phyloP scores from a whole-genome alignment of 2,888 invertebrate species.

The Bimastos eiseni region DNA sequence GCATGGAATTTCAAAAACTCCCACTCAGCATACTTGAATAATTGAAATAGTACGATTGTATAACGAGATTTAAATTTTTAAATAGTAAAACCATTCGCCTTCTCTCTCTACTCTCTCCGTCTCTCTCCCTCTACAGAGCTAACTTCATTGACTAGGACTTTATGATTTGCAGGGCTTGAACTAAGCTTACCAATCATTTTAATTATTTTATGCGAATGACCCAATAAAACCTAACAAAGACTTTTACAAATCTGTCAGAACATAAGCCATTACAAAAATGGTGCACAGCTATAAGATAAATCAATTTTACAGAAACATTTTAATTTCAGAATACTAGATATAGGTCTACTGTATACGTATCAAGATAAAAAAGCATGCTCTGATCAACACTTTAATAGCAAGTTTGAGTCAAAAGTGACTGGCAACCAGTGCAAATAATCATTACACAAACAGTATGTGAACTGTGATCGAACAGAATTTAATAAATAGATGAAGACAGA shows the following conservation, averaged over 20 bases:
- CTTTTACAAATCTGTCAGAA: not conserved
- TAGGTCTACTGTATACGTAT: not conserved
- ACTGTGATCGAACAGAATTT: not conserved
- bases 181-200: not conserved
- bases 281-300: not conserved
- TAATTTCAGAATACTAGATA: not conserved
- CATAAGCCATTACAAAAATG: not conserved
- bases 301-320: not conserved
- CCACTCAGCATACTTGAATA: no score
- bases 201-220: not conserved
- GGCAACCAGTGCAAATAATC: no score
- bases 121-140: no score
- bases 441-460: not conserved
- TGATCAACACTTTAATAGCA: no score
- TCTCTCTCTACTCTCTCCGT: no score
- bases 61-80: no score
- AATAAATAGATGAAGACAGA: not conserved
- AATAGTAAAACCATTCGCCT: no score
- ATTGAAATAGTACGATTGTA: no score
- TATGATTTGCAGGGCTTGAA: not conserved
- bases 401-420: no score
- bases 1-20: no score
- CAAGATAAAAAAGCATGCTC: not conserved
- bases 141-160: no score
- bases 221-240: no score